phyloP scores from a whole-genome alignment of 2,888 invertebrate species.

The Xestoiulus laeticollis region DNA sequence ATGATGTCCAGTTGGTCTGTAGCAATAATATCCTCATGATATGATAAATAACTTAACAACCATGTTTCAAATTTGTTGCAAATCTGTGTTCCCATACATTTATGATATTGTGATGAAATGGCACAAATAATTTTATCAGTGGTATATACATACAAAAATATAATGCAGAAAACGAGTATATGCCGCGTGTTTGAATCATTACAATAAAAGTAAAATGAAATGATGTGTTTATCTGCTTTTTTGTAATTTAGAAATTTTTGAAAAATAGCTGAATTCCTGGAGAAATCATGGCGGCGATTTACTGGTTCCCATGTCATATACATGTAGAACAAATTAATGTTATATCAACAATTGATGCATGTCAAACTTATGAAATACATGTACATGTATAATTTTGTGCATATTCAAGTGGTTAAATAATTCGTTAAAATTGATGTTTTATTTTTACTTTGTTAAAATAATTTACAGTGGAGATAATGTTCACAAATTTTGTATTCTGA shows the following conservation, averaged over 20 bases:
- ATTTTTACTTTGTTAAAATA: too few species aligned
- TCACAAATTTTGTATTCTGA: too few species aligned
- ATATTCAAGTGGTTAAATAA: too few species aligned
- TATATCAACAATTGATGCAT: too few species aligned
- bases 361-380: too few species aligned
- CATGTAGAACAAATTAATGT: too few species aligned
- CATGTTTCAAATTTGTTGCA: neutral
- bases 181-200: slow-evolving; percentile 18
- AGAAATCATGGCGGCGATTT: neutral
- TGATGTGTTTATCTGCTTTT: neutral
- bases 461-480: too few species aligned
- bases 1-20: slow-evolving; percentile 25
- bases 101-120: slow-evolving; percentile 20
- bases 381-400: too few species aligned
- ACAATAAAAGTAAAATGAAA: slow-evolving; percentile 14
- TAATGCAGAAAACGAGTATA: neutral
- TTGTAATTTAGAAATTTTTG: neutral
- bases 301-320: too few species aligned
- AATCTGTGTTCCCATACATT: slow-evolving; percentile 3
- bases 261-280: too few species aligned
- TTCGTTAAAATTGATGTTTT: too few species aligned
- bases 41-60: neutral
- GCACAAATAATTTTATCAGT: slow-evolving; percentile 26
- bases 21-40: slow-evolving; percentile 3
- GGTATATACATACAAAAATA: slow-evolving; percentile 1